Evolutionary conservation across 30 jellyfish, hydroid and myxozoan species (phyloP), one percentile per base, ranked within the genome.

Genomic region (Cassiopea andromeda): DNA sequence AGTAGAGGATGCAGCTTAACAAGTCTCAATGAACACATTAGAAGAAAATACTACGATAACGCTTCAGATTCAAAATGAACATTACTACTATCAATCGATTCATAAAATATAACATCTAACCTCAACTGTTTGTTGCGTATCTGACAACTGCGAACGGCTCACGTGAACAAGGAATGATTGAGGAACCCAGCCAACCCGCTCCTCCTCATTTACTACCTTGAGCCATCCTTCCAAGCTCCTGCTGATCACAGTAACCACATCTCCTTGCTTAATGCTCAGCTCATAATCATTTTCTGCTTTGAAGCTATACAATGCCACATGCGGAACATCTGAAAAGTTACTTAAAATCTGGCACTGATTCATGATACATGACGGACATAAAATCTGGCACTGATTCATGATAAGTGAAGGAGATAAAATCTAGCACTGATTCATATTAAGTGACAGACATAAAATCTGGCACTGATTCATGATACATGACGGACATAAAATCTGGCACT

Each of bases 91-190:
- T 7, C 7, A 69, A 18, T 57, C 7, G 54, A 79, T 10, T 1
- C 19, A 5, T 5, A 57, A 7, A 57, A 57, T 57, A 13, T 5
- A 57, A 14, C 2, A 61, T 38, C 90, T 1, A 19, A 90, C 97
- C 97, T 90, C 93, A 5, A 90, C 97, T 16, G 97, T 90, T 82
- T 90, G 81, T 71, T 82, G 90, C 3, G 97, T 90, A 69, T 80
- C 85, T n/a, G 85, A 75, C n/a, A 90, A 82, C 43, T 90, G 97
- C 0, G 93, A 59, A 44, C 46, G 84, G 58, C 93, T 82, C 44
- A 90, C 97, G 14, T 46, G 87, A 18, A 82, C 97, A n/a, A 90
- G 89, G 38, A 60, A 90, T 15, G 93, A 83, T 8, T 67, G 66
- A 1, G 97, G 97, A 5, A 90, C 90, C 97, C 97, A 90, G 5